Evolutionary conservation across 1,140 invertebrate species (phyloP), one percentile per base, ranked within the genome.

Genomic region (Solen grandis): DNA sequence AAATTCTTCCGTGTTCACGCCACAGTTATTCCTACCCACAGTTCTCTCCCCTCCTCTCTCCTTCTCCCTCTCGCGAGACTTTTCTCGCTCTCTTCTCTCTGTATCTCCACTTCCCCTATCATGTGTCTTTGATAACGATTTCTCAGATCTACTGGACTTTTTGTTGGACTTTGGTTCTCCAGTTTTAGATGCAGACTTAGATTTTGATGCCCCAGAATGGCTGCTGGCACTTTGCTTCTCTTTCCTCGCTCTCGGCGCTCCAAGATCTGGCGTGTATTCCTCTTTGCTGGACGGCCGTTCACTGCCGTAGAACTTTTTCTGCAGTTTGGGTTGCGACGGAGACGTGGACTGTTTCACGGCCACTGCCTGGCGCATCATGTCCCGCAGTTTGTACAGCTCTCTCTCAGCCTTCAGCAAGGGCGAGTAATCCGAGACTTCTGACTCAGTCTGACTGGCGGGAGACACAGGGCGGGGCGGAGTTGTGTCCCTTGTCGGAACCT

Each of bases 321-420:
- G 78, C 22, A 84, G 50, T 75, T 83, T 86, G 2, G 69, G 74
- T 19, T 83, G 74, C 22, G 68, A 63, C 13, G 80, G 72, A 25
- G 68, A 63, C 3, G 63, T 27, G 10, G 70, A 25, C 60, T 66
- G 36, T 29, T 83, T 81, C 14, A 70, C 41, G 52, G 84, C 80
- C 4, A 82, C 83, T 27, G 63, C 68, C 22, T 82, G 54, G 19
- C 73, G 29, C 78, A 87, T 80, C 38, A 84, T 82, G 27, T 86
- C 69, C 31, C 86, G 85, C 14, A 89, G 73, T 50, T 81, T 84
- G 14, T 77, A 81, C 16, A 90, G 72, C 41, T 90, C 89, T 38
- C 81, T 76, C 62, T 90, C 89, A n/a, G 89, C 89, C 55, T 81
- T 86, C 52, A 90, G 74, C 16, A 90, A 29, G 14, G 89, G 89